Conservation (phyloP, 2,113 vertebrate species). For the Clarias magur region DNA sequence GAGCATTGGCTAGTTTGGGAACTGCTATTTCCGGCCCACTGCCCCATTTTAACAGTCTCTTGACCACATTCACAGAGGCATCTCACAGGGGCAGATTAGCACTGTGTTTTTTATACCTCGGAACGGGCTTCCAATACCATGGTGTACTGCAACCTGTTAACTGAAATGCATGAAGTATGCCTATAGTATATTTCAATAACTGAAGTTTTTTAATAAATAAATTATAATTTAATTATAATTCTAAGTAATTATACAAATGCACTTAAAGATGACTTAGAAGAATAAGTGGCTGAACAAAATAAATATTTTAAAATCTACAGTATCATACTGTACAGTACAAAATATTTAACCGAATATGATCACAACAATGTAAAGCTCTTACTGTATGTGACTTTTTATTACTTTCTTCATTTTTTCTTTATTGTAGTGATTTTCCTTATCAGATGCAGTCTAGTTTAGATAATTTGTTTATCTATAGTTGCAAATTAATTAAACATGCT, state of each 20-base stretch:
- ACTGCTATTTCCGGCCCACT: constrained; percentile 59
- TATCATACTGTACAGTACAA: neutral
- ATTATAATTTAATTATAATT: neutral
- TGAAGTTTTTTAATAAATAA: neutral
- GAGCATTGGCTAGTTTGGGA: constrained; percentile 21
- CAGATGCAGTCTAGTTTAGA: neutral
- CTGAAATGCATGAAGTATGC: neutral
- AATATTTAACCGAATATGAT: neutral
- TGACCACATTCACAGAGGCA: constrained; percentile 45
- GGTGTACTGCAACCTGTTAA: neutral
- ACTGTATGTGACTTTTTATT: neutral
- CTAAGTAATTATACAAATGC: too few species aligned
- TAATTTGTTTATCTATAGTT: neutral
- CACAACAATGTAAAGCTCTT: neutral
- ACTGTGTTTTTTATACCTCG: constrained; percentile 2
- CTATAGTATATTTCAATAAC: neutral
- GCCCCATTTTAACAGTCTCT: constrained; percentile 56
- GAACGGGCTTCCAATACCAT: neutral
- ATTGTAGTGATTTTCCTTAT: neutral
- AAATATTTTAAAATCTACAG: neutral
- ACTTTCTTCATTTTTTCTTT: too few species aligned
- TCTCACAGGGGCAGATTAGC: constrained; percentile 28
- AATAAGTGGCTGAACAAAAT: neutral
- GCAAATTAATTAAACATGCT: neutral
- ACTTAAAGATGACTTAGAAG: neutral